phyloP scores from a whole-genome alignment of 2,113 vertebrate species.

The Daboia siamensis region DNA sequence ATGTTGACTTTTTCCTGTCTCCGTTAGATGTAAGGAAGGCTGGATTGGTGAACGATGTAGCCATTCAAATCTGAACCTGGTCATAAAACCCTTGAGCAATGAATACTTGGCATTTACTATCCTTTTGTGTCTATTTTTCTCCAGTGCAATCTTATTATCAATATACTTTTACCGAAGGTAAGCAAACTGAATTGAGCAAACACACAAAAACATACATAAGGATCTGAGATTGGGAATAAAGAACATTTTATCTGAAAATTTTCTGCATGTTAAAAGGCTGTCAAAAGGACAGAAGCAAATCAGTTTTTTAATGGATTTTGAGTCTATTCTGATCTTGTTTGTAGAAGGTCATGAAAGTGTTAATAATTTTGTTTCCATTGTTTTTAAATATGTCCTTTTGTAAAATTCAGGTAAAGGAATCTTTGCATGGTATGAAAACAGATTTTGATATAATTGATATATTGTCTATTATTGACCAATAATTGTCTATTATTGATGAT shows the following conservation, averaged over 20 bases:
- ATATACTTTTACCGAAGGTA: slow-evolving; percentile 71
- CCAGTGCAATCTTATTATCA: slow-evolving; percentile 38
- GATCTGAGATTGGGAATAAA: not conserved
- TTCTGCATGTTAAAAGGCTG: not conserved
- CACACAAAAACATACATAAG: not conserved
- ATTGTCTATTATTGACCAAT: no score
- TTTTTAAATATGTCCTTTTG: not conserved
- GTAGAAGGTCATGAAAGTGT: not conserved
- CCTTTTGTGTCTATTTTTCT: slow-evolving; percentile 59
- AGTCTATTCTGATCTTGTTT: not conserved
- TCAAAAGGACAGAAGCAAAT: not conserved
- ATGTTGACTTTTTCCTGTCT: not conserved
- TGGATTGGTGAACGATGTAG: slow-evolving; percentile 69
- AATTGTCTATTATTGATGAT: no score
- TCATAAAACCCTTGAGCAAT: slow-evolving; percentile 68
- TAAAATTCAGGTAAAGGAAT: not conserved
- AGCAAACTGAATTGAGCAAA: slow-evolving; percentile 18
- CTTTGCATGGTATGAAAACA: not conserved
- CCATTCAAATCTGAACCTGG: slow-evolving; percentile 61
- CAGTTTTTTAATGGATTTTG: not conserved
- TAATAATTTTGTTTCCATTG: not conserved
- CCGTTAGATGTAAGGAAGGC: slow-evolving; percentile 67
- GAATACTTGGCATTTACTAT: slow-evolving; percentile 68
- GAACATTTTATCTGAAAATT: not conserved
- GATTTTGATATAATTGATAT: not conserved